Base-by-base conservation (phyloP, 2,888 invertebrate genomes). In the Mythimna pallens region DNA sequence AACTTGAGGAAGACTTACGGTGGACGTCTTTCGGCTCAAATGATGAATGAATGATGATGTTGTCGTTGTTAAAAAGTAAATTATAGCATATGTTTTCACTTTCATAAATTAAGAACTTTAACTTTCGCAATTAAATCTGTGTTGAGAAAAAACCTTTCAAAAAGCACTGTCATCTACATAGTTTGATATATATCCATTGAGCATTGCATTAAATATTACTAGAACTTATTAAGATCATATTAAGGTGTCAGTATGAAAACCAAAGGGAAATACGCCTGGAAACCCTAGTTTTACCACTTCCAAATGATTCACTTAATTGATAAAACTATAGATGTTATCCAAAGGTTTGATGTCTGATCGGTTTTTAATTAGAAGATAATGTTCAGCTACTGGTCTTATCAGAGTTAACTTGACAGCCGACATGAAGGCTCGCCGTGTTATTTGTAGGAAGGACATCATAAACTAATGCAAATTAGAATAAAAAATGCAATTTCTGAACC, bases 281-380 rank as follows among this genome's bases (percentile, higher is more conserved):
- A 70, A 65, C 40, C 22, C 10, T 22, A 68, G 40, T 64, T 64
- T 72, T 57, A 65, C 62, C n/a, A 30, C 17, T 20, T 54, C 40
- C 20, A 30, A 40, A 72, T 52, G 70, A 81, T 81, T 59, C 12
- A 58, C 58, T 70, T 64, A 36, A 59, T 59, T 58, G 70, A 72
- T 81, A 62, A 50, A 59, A 52, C 62, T 74, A 80, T 36, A 75
- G 74, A 77, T 77, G 14, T 30, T 69, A 82, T 80, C 72, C 1
- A 20, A 54, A 40, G 57, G n/a, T 68, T 57, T 34, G 47, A 68
- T 70, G 69, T 72, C 80, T 72, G 68, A 71, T 73, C 64, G 54
- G 61, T 73, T 77, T 30, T 73, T 76, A 81, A 83, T 83, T 75
- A 75, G 58, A 17, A 68, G n/a, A 65, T 30, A 73, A 68, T 70